Evolutionary conservation across 1,140 invertebrate genomes (phyloP), one percentile per base, ranked within the genome.

Genomic region (Vollenhovia emeryi): DNA sequence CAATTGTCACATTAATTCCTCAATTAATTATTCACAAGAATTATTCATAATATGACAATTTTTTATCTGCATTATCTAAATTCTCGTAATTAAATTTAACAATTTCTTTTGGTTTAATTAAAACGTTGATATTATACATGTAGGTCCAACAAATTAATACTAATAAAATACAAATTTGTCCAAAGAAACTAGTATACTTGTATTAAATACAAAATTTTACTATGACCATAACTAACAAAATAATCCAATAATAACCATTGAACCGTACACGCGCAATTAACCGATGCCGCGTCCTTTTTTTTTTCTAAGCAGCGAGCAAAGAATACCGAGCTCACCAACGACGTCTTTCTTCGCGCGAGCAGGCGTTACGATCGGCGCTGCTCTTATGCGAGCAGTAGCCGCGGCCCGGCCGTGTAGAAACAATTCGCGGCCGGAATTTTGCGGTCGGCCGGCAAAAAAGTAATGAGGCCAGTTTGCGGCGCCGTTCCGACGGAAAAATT

Each of bases 381-480:
- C 78, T 82, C 40, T 82, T 82, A 86, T 89, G 85, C 87, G 87
- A 85, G 75, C 75, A 62, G 78, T 74, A 87, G 86, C 40, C 80
- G 43, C 69, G 69, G 80, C 50, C 64, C 66, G 43, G 43, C 66
- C 80, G 84, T 79, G 71, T 76, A 80, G 74, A 59, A 82, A 80
- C 83, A 74, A 86, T 66, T 90, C 87, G 88, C 88, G 87, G 89
- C 87, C 89, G 92, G 92, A 91, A 93, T 93, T 75, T 89, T 93
- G 92, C 92, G 93, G 93, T 92, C 85, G 71, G 40, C 8, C 60
- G 18, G 86, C 82, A 93, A 93, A 93, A 94, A 93, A 76, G 85
- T 93, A 93, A 93, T 93, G 91, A 91, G 89, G 89, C 91, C 91
- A 75, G 90, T 91, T 91, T 93, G 92, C 90, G 93, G 92, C 86